These are phyloP conservation scores for Epinotia ramella DNA, from an alignment of 2,888 invertebrate species.

Conservation along the genomic window DNA sequence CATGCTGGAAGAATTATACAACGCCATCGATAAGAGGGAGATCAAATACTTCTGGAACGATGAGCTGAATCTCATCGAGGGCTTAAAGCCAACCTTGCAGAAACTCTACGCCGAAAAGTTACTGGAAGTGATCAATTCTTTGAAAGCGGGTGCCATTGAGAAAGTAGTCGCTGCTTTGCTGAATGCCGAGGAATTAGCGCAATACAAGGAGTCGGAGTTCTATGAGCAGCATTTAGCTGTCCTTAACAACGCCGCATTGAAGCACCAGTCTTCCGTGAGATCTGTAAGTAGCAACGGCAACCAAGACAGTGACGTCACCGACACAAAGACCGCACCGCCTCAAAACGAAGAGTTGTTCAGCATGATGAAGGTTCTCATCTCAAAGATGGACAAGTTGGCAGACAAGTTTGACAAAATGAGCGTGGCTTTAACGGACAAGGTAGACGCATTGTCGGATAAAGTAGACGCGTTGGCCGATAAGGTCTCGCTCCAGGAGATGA, in stretches of 20 bases:
- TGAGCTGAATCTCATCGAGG: conserved; percentile 68
- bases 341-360: conserved; percentile 17
- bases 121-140: conserved; percentile 66
- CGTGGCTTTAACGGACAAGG: conserved; percentile 43
- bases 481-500: conserved; percentile 56
- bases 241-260: conserved; percentile 22
- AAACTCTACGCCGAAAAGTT: conserved; percentile 67
- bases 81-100: conserved; percentile 63
- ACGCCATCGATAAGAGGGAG: conserved; percentile 60
- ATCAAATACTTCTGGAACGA: conserved; percentile 75
- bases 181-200: conserved; percentile 60
- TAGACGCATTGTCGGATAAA: conserved; percentile 50
- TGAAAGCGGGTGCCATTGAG: conserved; percentile 67
- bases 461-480: conserved; percentile 53
- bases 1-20: conserved; percentile 69
- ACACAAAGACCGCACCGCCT: not conserved
- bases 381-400: conserved; percentile 54
- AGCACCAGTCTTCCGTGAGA: conserved; percentile 28
- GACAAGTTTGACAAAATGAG: conserved; percentile 46
- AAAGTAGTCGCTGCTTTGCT: conserved; percentile 61
- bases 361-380: conserved; percentile 54
- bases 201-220: conserved; percentile 66
- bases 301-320: conserved; percentile 7
- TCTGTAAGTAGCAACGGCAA: conserved; percentile 35
- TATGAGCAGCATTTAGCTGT: conserved; percentile 56